Percentiles rank a stretch among this genome's conserved stretches.
phyloP scores from a whole-genome alignment of 2,888 invertebrate genomes.

The Nephrotoma guestfalica region DNA sequence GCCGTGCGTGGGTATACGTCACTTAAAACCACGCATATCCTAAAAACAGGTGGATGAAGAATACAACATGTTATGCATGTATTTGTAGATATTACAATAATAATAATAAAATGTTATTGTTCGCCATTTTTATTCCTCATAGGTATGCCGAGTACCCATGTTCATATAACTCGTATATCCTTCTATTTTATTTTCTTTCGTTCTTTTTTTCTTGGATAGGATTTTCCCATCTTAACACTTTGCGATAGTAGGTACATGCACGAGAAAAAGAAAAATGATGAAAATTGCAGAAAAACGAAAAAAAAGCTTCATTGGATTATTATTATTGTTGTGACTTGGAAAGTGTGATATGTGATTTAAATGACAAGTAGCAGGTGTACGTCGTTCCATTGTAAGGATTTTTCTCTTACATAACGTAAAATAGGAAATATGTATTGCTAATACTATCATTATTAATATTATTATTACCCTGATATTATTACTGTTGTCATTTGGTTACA shows the following conservation, averaged over 20 bases:
- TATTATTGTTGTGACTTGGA: not conserved
- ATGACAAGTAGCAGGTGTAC: not conserved
- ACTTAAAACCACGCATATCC: not conserved
- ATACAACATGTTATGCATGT: not conserved
- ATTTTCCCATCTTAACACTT: not conserved
- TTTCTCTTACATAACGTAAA: not conserved
- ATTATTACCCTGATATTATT: not conserved
- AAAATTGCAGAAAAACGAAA: not conserved
- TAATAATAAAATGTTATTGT: not conserved
- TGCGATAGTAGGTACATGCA: not conserved
- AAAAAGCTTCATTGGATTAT: not conserved
- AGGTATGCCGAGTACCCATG: not conserved
- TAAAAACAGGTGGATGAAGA: not conserved
- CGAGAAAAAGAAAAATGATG: not conserved
- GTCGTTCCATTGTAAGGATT: not conserved
- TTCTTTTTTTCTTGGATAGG: not conserved
- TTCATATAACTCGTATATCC: not conserved
- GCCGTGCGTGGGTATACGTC: not conserved
- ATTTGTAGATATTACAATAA: not conserved
- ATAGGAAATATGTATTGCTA: not conserved
- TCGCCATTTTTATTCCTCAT: not conserved
- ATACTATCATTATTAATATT: not conserved
- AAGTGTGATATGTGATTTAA: not conserved
- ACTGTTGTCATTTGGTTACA: not conserved
- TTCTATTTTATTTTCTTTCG: not conserved